Evolutionary conservation across 1,140 invertebrate species (phyloP), one percentile per base, ranked within the genome.

Genomic region (Atta cephalotes): DNA sequence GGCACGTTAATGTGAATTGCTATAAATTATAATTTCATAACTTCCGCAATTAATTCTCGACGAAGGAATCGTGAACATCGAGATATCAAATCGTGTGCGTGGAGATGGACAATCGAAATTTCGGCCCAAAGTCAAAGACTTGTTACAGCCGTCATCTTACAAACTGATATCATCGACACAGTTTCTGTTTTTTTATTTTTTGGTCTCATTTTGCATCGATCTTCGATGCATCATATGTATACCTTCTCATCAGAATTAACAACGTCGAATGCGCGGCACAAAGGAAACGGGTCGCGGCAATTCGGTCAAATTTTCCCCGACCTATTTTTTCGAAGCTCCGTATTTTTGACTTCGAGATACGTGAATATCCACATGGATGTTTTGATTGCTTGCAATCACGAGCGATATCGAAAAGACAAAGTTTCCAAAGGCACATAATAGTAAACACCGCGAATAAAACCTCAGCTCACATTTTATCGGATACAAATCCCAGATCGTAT

Each of bases 21-120:
- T 45, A 63, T 89, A 77, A 87, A 91, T 90, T 89, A 91, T 85
- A 91, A 91, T 91, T 91, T 91, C 80, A 90, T 85, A 80, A 84
- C 65, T 81, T 87, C 78, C 58, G 88, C 53, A 72, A 79, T 60
- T 63, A 35, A 84, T 84, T 51, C 53, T 25, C 80, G 56, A 63
- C 39, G 4, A 45, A 16, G n/a, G 35, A 53, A 9, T 53, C 10
- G 35, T 18, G 45, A 14, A 53, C 28, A 18, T 6, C 35, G 35
- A 25, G 28, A 66, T 79, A 79, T 66, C 45, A 45, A 18, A 39
- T 12, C 21, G 31, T 16, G 21, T 25, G 25, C 16, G 16, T 35
- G 35, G 14, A 16, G n/a, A 1, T 5, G 51, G 14, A 45, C 39
- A 4, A 2, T 31, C 66, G 80, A 84, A 51, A 76, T 51, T 74